Base-by-base conservation (phyloP, 1,140 invertebrate species). In the Eriosoma lanigerum region DNA sequence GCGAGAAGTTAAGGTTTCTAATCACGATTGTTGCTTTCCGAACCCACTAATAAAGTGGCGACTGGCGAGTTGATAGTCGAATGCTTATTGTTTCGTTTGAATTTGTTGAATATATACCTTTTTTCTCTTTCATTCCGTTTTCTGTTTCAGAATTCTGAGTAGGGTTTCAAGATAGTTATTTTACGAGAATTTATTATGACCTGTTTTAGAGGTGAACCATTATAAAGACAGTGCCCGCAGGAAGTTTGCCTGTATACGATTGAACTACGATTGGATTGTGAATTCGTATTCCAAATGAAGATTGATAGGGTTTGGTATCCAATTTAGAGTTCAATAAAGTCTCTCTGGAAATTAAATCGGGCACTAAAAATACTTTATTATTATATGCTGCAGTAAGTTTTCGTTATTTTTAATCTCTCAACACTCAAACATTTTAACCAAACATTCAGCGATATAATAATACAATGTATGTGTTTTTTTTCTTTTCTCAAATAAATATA, bases 41-140 rank as follows among this genome's bases (percentile, higher is more conserved):
- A 2, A 13, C 12, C 13, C 26, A 32, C 70, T n/a, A 73, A 29
- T 73, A 46, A 54, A 38, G 32, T 38, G 32, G 8, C 32, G 32
- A 38, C 32, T 19, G 17, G 13, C 29, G 17, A 73, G 24, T 32
- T 24, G 50, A 56, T 73, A 54, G 26, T 38, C 12, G 19, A 56
- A 32, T n/a, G 50, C 73, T 38, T 44, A 58, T 76, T 76, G 73
- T 76, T 76, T 76, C 15, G 73, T 38, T 44, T 58, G 26, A 72
- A 72, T 54, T 12, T 15, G 17, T 9, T 19, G 26, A 73, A 68
- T 68, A 44, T 48, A 48, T 15, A 10, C 15, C 21, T 24, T 26
- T 48, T 46, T 46, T 15, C 12, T 24, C 13, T 24, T 68, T 26
- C 21, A 24, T 68, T 68, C 48, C 24, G 38, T 68, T 68, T 68